Conservation (phyloP, 2,888 invertebrate species). For the Aproaerema taeniolella region DNA sequence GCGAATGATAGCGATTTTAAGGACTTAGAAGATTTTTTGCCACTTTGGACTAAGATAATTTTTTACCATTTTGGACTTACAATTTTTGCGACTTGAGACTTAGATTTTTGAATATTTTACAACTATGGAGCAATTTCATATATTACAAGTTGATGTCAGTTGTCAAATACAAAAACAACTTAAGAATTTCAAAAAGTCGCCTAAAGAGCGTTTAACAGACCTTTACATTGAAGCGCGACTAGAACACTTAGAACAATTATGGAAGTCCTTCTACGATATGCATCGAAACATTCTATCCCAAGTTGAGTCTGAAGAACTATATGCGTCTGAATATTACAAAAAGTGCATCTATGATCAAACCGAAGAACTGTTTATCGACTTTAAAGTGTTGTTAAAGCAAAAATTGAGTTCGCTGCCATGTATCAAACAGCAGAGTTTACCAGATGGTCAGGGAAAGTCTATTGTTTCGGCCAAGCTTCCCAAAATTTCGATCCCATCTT, state of each 20-base stretch:
- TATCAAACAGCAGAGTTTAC: background rate
- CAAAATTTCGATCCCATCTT: conserved; percentile 1
- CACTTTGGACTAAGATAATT: too few relatives aligned
- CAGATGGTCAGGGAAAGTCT: background rate
- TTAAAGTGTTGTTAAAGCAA: background rate
- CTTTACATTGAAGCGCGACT: background rate
- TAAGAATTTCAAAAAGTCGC: background rate
- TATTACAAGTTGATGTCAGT: too few relatives aligned
- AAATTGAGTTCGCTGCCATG: background rate
- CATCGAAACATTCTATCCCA: background rate
- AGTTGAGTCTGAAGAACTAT: background rate
- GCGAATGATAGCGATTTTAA: too few relatives aligned
- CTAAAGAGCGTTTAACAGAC: background rate
- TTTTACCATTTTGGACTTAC: too few relatives aligned
- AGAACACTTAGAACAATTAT: background rate
- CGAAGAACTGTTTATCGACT: background rate
- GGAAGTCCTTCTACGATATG: background rate
- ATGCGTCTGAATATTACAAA: background rate
- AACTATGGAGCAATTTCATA: too few relatives aligned
- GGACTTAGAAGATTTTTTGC: too few relatives aligned
- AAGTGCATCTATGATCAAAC: background rate
- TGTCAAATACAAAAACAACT: background rate
- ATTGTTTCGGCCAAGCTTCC: background rate
- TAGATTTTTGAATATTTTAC: too few relatives aligned
- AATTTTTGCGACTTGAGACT: too few relatives aligned